Evolutionary conservation across 2,113 vertebrate genomes (phyloP).

Genomic region (Carlito syrichta): DNA sequence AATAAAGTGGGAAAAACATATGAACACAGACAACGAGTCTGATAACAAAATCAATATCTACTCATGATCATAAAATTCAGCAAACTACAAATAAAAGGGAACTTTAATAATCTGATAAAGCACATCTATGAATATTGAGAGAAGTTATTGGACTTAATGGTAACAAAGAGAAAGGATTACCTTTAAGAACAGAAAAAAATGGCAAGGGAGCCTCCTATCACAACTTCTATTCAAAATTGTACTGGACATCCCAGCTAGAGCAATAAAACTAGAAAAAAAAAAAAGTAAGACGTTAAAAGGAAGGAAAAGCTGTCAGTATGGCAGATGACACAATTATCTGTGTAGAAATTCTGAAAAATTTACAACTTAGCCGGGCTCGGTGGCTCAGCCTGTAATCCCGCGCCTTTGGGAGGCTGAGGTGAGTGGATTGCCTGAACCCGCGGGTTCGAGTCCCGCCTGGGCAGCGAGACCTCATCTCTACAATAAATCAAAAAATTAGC

Average conservation of each 20-base stretch:
- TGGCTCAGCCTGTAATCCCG: no score
- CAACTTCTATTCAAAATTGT: neutral
- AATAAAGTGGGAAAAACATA: slow-evolving; percentile 5
- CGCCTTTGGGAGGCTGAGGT: no score
- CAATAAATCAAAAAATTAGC: no score
- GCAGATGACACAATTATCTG: neutral
- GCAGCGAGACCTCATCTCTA: no score
- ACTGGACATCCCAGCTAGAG: neutral
- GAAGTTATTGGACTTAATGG: neutral
- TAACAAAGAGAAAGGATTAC: neutral
- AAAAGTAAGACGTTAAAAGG: neutral
- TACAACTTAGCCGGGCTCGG: no score
- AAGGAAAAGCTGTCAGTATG: neutral
- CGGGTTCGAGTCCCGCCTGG: no score
- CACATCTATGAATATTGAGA: neutral
- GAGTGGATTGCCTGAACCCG: no score
- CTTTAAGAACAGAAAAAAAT: neutral
- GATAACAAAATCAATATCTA: neutral
- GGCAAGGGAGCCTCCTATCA: neutral
- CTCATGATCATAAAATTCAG: neutral
- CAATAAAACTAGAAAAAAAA: neutral
- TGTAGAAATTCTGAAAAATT: neutral
- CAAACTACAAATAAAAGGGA: neutral
- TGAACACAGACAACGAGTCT: neutral
- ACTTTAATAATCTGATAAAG: neutral